These are phyloP conservation scores for Chydorus sphaericus DNA, from an alignment of 2,888 invertebrate genomes.

Conservation along the genomic window DNA sequence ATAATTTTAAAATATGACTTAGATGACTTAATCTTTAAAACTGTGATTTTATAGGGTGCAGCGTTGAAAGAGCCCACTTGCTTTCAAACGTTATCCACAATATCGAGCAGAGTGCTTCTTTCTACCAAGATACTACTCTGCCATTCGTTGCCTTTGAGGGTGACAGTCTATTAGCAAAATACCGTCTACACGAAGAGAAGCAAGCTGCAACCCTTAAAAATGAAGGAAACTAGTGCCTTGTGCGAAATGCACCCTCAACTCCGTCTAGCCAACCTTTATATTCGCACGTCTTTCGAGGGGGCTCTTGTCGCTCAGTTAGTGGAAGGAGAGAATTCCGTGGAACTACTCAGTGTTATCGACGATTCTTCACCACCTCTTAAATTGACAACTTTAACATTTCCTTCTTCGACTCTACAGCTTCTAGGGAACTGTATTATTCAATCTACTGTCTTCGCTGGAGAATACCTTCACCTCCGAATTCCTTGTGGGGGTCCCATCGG, in stretches of 20 bases:
- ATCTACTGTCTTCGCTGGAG: background rate
- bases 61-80: conserved; percentile 72
- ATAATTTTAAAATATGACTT: too few relatives aligned
- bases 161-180: conserved; percentile 51
- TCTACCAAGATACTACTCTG: conserved; percentile 67
- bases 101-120: conserved; percentile 61
- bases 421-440: background rate
- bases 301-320: background rate
- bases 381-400: background rate
- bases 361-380: too few relatives aligned
- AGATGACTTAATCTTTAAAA: too few relatives aligned
- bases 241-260: background rate
- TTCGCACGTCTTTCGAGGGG: background rate
- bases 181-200: conserved; percentile 36
- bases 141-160: conserved; percentile 65
- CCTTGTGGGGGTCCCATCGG: background rate
- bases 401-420: background rate
- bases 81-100: conserved; percentile 80
- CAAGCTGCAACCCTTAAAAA: background rate
- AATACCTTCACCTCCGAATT: background rate
- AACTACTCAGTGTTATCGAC: too few relatives aligned
- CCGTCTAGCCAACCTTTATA: conserved; percentile 2
- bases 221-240: background rate
- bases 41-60: conserved; percentile 43
- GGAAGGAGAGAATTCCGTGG: background rate